These are phyloP conservation scores for Ophiothrix spiculata DNA, from an alignment of 35 echinoderm and acorn worm genomes.

Conservation along the genomic window DNA sequence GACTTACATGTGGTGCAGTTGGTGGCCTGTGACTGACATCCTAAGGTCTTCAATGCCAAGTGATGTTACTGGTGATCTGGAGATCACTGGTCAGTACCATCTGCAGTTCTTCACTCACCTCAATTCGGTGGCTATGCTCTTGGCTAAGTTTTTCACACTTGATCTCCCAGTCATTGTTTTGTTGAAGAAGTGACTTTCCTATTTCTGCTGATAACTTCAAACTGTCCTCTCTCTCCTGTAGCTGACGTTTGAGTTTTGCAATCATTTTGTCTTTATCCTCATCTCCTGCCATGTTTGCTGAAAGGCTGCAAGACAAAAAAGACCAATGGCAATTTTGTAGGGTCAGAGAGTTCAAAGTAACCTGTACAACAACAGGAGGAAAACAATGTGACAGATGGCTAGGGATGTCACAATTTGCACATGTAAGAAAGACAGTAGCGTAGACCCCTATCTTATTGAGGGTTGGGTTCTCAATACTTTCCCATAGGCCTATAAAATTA, in stretches of 20 bases:
- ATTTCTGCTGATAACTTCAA: slow-evolving; percentile 35
- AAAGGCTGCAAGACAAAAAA: no score
- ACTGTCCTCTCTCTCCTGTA: slow-evolving; percentile 37
- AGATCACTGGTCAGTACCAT: neutral
- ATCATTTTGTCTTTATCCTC: neutral
- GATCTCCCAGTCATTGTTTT: slow-evolving; percentile 52
- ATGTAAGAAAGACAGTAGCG: no score
- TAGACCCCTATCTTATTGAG: no score
- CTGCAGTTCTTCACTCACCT: slow-evolving; percentile 28
- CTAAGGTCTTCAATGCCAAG: neutral
- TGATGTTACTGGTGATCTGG: neutral
- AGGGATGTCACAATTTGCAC: no score
- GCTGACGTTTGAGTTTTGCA: slow-evolving; percentile 34
- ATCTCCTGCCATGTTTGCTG: slow-evolving; percentile 13
- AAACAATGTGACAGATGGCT: no score
- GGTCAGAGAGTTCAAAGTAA: no score
- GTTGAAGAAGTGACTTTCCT: slow-evolving; percentile 61
- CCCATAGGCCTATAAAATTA: no score
- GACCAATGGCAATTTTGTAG: no score
- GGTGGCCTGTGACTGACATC: neutral
- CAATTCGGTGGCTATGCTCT: slow-evolving; percentile 57
- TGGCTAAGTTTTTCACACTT: slow-evolving; percentile 47
- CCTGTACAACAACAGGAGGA: no score
- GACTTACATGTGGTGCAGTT: neutral
- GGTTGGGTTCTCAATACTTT: no score